Evolutionary conservation across 2,113 vertebrate species (phyloP), one percentile per base, ranked within the genome.

Genomic region (Xenopus borealis): DNA sequence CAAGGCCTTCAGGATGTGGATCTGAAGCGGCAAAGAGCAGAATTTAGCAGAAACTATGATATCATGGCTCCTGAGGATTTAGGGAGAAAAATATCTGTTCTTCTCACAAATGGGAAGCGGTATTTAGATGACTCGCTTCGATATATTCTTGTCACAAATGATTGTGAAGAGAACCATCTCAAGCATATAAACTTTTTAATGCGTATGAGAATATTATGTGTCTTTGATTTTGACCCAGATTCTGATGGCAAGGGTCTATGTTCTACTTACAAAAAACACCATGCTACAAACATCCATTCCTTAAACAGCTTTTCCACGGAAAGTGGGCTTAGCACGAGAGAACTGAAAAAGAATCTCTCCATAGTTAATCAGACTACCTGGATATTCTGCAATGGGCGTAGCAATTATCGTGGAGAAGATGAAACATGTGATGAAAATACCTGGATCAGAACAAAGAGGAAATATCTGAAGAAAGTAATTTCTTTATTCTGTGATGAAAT

Each of bases 381-480:
- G 94, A 89, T 95, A 79, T 95, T 95, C 83, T 94, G 93, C 80
- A 92, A 94, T 27, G 93, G 93, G 0, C 86, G 91, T 1, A 90
- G 33, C 9, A 91, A 92, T 73, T 93, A 85, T 70, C 87, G 17
- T 11, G 93, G 90, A 12, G 81, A 78, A 64, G 90, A 91, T 70
- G 12, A 69, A 14, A 4, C 83, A n/a, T 92, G 85, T 81, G 89
- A 94, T 53, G 91, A 93, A 78, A 89, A 85, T 13, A 89, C 86
- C 0, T 94, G 93, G 93, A 90, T 90, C 53, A 91, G 84, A 84
- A 91, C 78, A 0, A 93, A 89, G 78, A 91, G 84, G 13, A 91
- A 90, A 23, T 72, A 87, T 16, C 75, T 94, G 0, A 85, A 85
- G 64, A 90, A 93, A 64, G 65, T 0, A 17, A 80, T 94, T 57